A percentile compares a stretch with the other conserved stretches of the same genome.
These are phyloP conservation scores for Anguilla obscura DNA, from an alignment of 2,797 vertebrate genomes.

Conservation along the genomic window DNA sequence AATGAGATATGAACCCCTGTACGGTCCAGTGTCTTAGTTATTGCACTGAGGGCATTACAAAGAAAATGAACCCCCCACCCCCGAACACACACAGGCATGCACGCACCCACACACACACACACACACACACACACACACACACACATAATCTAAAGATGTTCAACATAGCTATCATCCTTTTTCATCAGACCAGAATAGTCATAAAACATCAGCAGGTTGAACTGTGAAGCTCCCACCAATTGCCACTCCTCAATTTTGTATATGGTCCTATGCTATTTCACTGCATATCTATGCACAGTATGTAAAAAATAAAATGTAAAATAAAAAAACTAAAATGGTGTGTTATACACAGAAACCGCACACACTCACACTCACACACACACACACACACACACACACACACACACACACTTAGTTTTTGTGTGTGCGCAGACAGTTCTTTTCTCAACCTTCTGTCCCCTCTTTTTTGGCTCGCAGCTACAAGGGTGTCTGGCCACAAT, in stretches of 20 bases:
- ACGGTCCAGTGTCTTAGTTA: neutral
- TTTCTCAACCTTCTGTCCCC: neutral
- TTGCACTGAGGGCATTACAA: neutral
- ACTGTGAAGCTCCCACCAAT: too few species aligned
- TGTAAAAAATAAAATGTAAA: too few species aligned
- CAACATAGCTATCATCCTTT: too few species aligned
- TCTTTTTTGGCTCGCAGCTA: slow-evolving; percentile 7
- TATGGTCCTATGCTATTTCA: neutral
- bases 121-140: neutral
- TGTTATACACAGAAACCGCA: too few species aligned
- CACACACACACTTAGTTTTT: neutral
- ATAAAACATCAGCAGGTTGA: too few species aligned
- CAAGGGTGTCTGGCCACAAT: slow-evolving; percentile 31
- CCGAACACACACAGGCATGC: neutral
- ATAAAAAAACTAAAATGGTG: too few species aligned
- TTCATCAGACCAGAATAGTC: too few species aligned
- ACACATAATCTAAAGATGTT: too few species aligned
- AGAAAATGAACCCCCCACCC: too few species aligned
- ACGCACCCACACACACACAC: neutral
- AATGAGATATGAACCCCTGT: neutral
- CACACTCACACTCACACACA: neutral
- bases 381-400: neutral
- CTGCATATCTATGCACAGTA: neutral
- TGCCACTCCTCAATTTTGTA: too few species aligned
- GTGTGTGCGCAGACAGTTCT: neutral